These are phyloP conservation scores for Eudemis profundana DNA, from an alignment of 2,888 invertebrate species.

Conservation along the genomic window DNA sequence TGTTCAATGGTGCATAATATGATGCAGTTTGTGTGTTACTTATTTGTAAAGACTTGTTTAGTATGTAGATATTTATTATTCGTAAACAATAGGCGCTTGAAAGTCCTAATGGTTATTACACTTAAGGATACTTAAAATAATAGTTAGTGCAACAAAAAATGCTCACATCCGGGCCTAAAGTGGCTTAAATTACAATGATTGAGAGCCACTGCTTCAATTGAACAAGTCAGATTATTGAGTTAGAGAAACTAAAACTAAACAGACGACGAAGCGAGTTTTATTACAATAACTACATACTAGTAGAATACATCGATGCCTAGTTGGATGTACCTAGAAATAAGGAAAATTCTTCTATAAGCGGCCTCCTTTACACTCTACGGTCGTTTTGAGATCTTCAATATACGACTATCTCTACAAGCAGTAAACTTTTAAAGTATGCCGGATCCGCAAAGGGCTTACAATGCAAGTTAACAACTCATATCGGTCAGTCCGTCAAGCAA, in stretches of 20 bases:
- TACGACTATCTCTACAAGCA: neutral
- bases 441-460: slow-evolving; percentile 27
- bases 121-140: slow-evolving; percentile 5
- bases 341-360: no score
- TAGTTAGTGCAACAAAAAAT: slow-evolving; percentile 34
- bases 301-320: no score
- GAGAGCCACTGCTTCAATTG: slow-evolving; percentile 19
- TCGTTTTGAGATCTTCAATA: neutral
- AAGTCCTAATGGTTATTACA: slow-evolving; percentile 2
- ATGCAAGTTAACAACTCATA: slow-evolving; percentile 40
- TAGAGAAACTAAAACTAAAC: neutral
- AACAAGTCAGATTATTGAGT: slow-evolving; percentile 8
- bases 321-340: neutral
- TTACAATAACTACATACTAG: no score
- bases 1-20: no score
- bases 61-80: no score
- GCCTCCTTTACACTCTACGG: neutral
- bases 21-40: no score
- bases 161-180: slow-evolving; percentile 47
- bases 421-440: slow-evolving; percentile 19
- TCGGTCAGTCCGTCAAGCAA: slow-evolving; percentile 41
- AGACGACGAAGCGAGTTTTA: no score
- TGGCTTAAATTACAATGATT: slow-evolving; percentile 25
- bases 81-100: neutral
- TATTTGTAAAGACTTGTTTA: no score